Conservation (phyloP, 2,113 vertebrate genomes). For the Oryzias celebensis region DNA sequence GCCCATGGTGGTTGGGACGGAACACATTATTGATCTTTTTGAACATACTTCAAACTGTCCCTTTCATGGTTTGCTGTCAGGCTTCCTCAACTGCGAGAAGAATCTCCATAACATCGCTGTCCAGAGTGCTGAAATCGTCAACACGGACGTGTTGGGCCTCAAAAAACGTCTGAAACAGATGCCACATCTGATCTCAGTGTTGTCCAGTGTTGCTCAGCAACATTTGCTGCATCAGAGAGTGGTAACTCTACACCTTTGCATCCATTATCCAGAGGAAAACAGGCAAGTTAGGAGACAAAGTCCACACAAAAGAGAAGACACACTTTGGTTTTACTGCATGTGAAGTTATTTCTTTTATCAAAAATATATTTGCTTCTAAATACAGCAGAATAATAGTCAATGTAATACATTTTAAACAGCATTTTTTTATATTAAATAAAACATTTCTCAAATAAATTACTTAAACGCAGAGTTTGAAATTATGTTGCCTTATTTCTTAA, state of each 20-base stretch:
- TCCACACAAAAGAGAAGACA: neutral
- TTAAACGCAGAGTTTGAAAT: neutral
- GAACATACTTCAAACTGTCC: constrained; percentile 66
- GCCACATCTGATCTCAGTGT: constrained; percentile 40
- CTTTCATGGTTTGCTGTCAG: neutral
- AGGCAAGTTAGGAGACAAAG: constrained; percentile 30
- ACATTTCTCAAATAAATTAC: neutral
- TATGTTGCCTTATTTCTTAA: constrained; percentile 15
- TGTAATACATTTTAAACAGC: neutral
- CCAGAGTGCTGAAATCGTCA: constrained; percentile 55
- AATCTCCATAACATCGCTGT: constrained; percentile 49
- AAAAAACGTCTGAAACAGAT: constrained; percentile 9
- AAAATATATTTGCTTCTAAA: too few relatives aligned
- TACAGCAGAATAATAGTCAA: neutral
- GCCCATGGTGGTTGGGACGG: constrained; percentile 74
- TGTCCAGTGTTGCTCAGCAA: constrained; percentile 57
- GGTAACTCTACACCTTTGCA: constrained; percentile 59
- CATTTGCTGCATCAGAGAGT: constrained; percentile 47
- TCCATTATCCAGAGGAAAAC: constrained; percentile 41
- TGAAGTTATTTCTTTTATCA: too few relatives aligned
- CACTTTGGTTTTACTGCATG: too few relatives aligned
- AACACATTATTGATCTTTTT: constrained; percentile 82
- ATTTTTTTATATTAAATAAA: too few relatives aligned
- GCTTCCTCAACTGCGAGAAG: neutral
- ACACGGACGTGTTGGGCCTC: neutral